These are phyloP conservation scores for Acrocephalus arundinaceus DNA, from an alignment of 2,113 vertebrate species.

Conservation along the genomic window DNA sequence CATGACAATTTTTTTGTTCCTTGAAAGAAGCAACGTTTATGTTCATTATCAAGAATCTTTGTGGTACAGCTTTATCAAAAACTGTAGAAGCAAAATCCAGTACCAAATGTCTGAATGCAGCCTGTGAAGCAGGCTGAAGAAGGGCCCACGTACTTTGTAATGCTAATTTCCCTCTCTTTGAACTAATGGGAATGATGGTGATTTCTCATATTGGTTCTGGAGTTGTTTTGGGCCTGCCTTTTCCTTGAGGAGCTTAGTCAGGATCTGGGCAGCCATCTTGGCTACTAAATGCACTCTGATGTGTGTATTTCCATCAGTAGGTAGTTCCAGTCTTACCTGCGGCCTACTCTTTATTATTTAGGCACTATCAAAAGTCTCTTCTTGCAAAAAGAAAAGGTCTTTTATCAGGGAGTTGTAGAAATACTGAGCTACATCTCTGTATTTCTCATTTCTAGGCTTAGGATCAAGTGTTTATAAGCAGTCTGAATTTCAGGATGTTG, in stretches of 20 bases:
- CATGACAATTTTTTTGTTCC: background rate
- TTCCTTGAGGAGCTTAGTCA: background rate
- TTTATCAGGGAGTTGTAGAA: background rate
- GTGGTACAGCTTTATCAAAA: background rate
- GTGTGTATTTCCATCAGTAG: background rate
- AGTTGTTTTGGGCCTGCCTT: background rate
- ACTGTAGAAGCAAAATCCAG: background rate
- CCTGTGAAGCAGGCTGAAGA: background rate
- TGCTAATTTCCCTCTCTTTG: background rate
- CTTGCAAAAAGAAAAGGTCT: background rate
- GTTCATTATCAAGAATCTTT: background rate
- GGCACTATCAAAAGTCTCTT: background rate
- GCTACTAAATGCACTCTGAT: background rate
- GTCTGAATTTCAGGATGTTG: background rate
- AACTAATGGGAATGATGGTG: background rate
- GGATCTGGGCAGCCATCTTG: background rate
- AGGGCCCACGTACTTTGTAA: fast-evolving
- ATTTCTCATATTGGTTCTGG: background rate
- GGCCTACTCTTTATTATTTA: background rate
- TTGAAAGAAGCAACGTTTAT: background rate
- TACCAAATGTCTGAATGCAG: background rate
- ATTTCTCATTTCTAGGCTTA: background rate
- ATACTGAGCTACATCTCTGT: background rate
- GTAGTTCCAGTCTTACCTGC: background rate
- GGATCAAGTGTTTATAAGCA: background rate